A percentile compares a stretch with the other conserved stretches of the same genome.
phyloP scores from a whole-genome alignment of 2,888 invertebrate species.

The Bombyx huttoni region DNA sequence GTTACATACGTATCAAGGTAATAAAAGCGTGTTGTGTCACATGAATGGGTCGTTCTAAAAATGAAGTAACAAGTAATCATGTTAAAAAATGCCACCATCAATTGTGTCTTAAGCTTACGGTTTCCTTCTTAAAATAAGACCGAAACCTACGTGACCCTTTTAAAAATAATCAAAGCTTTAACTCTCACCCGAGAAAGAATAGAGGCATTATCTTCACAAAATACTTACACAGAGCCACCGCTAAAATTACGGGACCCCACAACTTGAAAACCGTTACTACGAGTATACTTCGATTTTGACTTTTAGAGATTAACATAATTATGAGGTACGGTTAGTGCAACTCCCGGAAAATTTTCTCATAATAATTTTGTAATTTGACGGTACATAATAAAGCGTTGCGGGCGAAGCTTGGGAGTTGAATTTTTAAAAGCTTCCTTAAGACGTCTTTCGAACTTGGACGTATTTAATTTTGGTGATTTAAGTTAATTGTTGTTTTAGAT shows the following conservation, averaged over 20 bases:
- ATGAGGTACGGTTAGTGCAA: conserved; percentile 21
- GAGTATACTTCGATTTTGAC: conserved; percentile 29
- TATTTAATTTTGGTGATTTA: conserved; percentile 5
- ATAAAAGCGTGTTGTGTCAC: no score
- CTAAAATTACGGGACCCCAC: conserved; percentile 35
- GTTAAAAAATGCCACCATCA: no score
- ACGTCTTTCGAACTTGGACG: neutral
- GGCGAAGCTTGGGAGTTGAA: conserved; percentile 6
- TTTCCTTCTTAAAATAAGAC: no score
- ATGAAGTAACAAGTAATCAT: no score
- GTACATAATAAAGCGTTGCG: neutral
- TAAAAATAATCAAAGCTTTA: neutral
- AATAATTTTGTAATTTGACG: conserved; percentile 13
- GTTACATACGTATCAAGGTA: no score
- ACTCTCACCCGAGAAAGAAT: conserved; percentile 4
- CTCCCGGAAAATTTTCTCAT: conserved; percentile 17
- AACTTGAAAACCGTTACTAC: conserved; percentile 39
- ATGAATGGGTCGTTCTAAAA: no score
- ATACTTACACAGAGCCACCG: conserved; percentile 15
- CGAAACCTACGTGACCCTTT: neutral
- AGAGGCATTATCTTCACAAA: conserved; percentile 3
- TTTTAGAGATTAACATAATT: conserved; percentile 33
- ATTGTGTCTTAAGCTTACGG: neutral
- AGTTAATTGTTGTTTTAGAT: neutral
- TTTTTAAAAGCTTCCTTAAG: conserved; percentile 5